phyloP scores from a whole-genome alignment of 2,888 invertebrate genomes.

The Vesta saturnalis region DNA sequence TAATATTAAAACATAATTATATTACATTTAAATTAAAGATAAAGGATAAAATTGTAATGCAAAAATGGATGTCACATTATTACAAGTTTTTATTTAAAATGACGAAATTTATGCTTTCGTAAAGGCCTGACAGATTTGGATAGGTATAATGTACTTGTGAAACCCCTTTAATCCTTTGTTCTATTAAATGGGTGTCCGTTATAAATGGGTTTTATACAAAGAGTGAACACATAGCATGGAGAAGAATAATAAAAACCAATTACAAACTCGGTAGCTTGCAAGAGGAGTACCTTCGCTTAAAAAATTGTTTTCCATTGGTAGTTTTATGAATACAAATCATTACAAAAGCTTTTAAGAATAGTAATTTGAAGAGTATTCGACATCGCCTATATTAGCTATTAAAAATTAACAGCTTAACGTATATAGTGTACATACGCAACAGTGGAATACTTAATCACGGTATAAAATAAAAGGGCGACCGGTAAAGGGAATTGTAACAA shows the following conservation, averaged over 20 bases:
- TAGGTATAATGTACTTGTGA: conserved; percentile 3
- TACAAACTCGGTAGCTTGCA: conserved; percentile 11
- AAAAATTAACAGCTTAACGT: conserved; percentile 8
- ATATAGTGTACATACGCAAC: conserved; percentile 2
- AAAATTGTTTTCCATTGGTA: conserved; percentile 39
- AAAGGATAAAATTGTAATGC: too few species aligned
- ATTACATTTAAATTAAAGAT: too few species aligned
- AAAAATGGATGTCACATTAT: background rate
- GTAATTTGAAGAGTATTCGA: conserved; percentile 4
- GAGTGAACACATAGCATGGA: conserved; percentile 16
- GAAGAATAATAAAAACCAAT: conserved; percentile 28
- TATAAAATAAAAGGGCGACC: conserved; percentile 28
- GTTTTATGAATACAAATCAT: conserved; percentile 32
- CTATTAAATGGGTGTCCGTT: conserved; percentile 19
- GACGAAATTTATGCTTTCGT: background rate
- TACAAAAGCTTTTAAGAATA: conserved; percentile 22
- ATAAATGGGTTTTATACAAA: conserved; percentile 17
- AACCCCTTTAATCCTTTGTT: conserved; percentile 12
- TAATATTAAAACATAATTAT: too few species aligned
- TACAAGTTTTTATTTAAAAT: background rate
- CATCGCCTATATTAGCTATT: conserved; percentile 9
- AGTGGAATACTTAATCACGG: conserved; percentile 16
- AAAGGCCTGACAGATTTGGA: conserved; percentile 5
- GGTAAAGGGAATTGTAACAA: conserved; percentile 43
- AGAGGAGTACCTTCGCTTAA: conserved; percentile 29